These are phyloP conservation scores for Chaetophractus vellerosus DNA, from an alignment of 2,797 vertebrate species.

Conservation along the genomic window DNA sequence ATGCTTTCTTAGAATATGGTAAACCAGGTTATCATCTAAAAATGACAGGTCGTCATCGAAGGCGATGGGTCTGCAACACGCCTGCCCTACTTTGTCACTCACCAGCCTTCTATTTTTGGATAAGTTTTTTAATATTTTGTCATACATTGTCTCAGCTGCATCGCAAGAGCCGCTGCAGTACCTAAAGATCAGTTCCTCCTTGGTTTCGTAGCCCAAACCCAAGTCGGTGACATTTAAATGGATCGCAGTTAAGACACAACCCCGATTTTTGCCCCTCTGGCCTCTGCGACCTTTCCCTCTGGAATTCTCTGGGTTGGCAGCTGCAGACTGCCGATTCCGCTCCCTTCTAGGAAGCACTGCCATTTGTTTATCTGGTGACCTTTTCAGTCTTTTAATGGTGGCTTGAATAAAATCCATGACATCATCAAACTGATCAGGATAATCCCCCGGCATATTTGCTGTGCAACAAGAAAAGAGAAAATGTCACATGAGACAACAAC, in stretches of 20 bases:
- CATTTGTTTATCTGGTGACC: slow-evolving; percentile 93
- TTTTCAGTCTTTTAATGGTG: slow-evolving; percentile 95
- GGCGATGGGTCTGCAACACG: slow-evolving; percentile 97
- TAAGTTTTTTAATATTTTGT: slow-evolving; percentile 99
- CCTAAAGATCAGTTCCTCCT: slow-evolving; percentile 98
- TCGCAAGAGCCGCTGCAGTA: slow-evolving; percentile 98
- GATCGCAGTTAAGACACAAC: slow-evolving; percentile 96
- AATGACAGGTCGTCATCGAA: slow-evolving; percentile 98
- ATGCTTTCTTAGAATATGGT: slow-evolving; percentile 98
- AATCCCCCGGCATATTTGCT: slow-evolving; percentile 94
- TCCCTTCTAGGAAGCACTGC: slow-evolving; percentile 90
- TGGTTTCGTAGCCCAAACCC: slow-evolving; percentile 98
- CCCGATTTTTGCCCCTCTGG: slow-evolving; percentile 92
- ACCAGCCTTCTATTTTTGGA: slow-evolving; percentile 96
- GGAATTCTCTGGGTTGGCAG: slow-evolving; percentile 89
- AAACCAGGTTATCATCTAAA: slow-evolving; percentile 97
- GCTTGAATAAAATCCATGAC: slow-evolving; percentile 98
- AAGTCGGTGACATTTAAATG: slow-evolving; percentile 99
- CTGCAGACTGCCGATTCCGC: slow-evolving; percentile 91
- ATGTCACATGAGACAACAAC: slow-evolving; percentile 55
- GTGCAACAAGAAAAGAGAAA: slow-evolving; percentile 87
- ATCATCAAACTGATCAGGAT: slow-evolving; percentile 96
- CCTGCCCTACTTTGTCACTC: slow-evolving; percentile 95
- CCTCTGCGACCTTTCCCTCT: slow-evolving; percentile 90
- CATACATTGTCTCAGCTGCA: slow-evolving; percentile 96